Conservation (phyloP, 2,113 vertebrate genomes). For the Epinephelus moara region DNA sequence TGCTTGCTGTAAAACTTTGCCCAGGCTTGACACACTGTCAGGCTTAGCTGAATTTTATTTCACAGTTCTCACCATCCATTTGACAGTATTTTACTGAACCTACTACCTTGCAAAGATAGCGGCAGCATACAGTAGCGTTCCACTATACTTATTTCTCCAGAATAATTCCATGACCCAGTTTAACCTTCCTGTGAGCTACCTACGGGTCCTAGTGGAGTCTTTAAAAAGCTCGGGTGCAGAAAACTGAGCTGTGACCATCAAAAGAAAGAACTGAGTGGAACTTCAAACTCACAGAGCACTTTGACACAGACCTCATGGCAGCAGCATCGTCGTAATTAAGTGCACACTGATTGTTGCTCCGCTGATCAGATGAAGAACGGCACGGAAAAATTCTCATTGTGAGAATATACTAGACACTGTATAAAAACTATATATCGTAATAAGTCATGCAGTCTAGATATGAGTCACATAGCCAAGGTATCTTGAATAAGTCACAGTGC, state of each 20-base stretch:
- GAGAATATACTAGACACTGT: neutral
- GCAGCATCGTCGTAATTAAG: constrained; percentile 16
- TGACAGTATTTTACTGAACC: constrained; percentile 13
- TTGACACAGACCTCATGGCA: constrained; percentile 26
- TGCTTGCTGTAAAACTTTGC: neutral
- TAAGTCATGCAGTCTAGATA: neutral
- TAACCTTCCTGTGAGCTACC: constrained; percentile 39
- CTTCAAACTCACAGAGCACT: constrained; percentile 12
- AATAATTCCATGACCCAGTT: constrained; percentile 30
- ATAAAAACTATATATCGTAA: neutral
- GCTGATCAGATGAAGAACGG: constrained; percentile 16
- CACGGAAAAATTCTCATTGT: neutral
- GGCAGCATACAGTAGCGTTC: neutral
- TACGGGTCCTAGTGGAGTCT: constrained; percentile 30
- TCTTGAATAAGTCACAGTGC: neutral
- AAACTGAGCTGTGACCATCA: constrained; percentile 35
- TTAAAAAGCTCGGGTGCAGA: constrained; percentile 40
- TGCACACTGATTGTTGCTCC: constrained; percentile 36
- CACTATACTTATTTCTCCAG: neutral
- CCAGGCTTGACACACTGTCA: neutral
- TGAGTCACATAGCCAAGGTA: neutral
- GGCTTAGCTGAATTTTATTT: neutral
- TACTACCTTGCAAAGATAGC: neutral
- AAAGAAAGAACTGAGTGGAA: constrained; percentile 8
- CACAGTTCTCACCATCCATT: neutral